Evolutionary conservation across 2,113 vertebrate genomes (phyloP).

Genomic region (Uria lomvia): DNA sequence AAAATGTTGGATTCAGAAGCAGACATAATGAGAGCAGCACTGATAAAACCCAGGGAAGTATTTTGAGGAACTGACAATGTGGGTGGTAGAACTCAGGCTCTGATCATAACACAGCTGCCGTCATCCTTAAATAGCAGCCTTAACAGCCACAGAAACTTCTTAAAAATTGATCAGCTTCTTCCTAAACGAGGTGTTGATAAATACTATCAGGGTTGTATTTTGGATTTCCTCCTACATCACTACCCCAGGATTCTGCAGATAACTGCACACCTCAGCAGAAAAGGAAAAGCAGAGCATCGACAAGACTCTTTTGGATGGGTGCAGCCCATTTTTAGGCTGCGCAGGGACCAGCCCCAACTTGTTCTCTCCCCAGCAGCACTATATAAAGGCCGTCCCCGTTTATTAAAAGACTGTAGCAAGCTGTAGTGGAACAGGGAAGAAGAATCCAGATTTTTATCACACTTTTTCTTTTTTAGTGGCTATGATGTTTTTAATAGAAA

Average conservation of each 20-base stretch:
- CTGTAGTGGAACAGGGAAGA: background rate
- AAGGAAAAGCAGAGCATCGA: background rate
- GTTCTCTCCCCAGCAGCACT: background rate
- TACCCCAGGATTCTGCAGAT: background rate
- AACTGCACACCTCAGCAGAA: background rate
- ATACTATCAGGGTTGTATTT: background rate
- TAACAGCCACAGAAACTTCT: background rate
- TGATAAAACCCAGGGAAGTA: background rate
- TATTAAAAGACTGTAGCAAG: background rate
- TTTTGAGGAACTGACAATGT: constrained; percentile 31
- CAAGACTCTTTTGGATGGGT: background rate
- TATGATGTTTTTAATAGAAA: background rate
- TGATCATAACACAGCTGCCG: constrained; percentile 44
- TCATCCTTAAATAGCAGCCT: background rate
- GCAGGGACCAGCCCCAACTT: background rate
- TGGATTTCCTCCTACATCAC: background rate
- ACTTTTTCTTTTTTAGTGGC: background rate
- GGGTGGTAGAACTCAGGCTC: background rate
- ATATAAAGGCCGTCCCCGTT: background rate
- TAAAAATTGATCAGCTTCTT: constrained; percentile 28
- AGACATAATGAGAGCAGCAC: constrained; percentile 19
- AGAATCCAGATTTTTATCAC: background rate
- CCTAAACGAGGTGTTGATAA: constrained; percentile 22
- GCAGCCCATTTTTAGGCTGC: background rate
- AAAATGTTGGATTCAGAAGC: background rate